These are phyloP conservation scores for Ligdia adustata DNA, from an alignment of 2,888 invertebrate species.

Conservation along the genomic window DNA sequence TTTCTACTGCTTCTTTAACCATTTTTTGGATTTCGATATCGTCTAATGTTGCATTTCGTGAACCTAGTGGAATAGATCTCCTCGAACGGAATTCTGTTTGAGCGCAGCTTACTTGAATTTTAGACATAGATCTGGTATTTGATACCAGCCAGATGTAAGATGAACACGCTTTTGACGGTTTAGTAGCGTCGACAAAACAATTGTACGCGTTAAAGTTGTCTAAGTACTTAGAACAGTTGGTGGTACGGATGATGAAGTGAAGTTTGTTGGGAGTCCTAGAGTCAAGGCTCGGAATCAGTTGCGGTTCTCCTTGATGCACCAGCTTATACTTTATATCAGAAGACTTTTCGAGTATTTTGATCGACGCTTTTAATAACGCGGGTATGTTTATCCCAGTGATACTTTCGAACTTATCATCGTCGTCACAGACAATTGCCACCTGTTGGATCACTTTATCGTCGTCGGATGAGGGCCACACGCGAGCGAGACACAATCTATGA, in stretches of 20 bases:
- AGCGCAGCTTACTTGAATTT: constrained; percentile 47
- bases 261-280: constrained; percentile 53
- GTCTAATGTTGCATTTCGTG: constrained; percentile 48
- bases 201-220: constrained; percentile 40
- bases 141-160: constrained; percentile 56
- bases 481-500: constrained; percentile 61
- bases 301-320: constrained; percentile 58
- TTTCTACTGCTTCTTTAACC: constrained; percentile 59
- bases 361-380: constrained; percentile 49
- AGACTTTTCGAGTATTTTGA: constrained; percentile 53
- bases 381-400: constrained; percentile 55
- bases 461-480: constrained; percentile 62
- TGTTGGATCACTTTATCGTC: constrained; percentile 59
- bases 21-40: constrained; percentile 54
- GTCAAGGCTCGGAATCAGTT: constrained; percentile 59
- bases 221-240: constrained; percentile 63
- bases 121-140: constrained; percentile 49
- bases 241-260: constrained; percentile 52
- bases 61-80: constrained; percentile 46
- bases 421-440: constrained; percentile 60
- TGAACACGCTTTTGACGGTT: constrained; percentile 50
- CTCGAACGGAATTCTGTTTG: constrained; percentile 38
- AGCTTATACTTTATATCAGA: constrained; percentile 52
- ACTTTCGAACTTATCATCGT: constrained; percentile 53
- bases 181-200: constrained; percentile 49